Evolutionary conservation across 2,113 vertebrate species (phyloP).

Genomic region (Coryphaenoides rupestris): DNA sequence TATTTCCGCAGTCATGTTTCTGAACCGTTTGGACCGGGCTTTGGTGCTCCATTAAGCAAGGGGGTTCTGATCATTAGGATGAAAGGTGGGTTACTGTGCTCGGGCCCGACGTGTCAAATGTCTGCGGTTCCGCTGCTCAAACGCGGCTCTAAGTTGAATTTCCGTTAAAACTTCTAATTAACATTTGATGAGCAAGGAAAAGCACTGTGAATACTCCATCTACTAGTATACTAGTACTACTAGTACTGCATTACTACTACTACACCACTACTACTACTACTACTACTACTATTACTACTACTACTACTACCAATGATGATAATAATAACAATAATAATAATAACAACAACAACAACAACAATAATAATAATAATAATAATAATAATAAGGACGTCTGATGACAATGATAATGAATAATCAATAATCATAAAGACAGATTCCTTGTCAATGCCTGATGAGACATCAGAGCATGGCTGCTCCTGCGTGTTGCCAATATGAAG

Average conservation of each 20-base stretch:
- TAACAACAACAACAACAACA: too few species aligned
- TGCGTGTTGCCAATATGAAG: slow-evolving; percentile 36
- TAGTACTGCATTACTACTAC: not conserved
- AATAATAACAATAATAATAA: too few species aligned
- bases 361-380: too few species aligned
- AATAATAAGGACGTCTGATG: too few species aligned
- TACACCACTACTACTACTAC: not conserved
- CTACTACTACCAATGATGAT: too few species aligned
- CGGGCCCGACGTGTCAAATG: slow-evolving; percentile 48
- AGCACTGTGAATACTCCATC: too few species aligned
- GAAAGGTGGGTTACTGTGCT: slow-evolving; percentile 58
- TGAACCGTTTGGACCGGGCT: slow-evolving; percentile 52
- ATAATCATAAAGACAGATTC: not conserved
- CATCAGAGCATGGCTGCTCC: slow-evolving; percentile 44
- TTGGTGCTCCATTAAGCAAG: slow-evolving; percentile 64
- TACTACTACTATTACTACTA: too few species aligned
- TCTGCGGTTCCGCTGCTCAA: slow-evolving; percentile 52
- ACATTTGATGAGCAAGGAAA: too few species aligned
- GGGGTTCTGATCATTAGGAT: slow-evolving; percentile 60
- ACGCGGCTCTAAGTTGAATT: too few species aligned
- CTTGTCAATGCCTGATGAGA: slow-evolving; percentile 22
- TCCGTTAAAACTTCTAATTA: too few species aligned
- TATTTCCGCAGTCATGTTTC: slow-evolving; percentile 50
- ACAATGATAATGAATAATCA: not conserved
- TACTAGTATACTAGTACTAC: too few species aligned